phyloP scores from a whole-genome alignment of 1,140 invertebrate species.

The Homarus americanus region DNA sequence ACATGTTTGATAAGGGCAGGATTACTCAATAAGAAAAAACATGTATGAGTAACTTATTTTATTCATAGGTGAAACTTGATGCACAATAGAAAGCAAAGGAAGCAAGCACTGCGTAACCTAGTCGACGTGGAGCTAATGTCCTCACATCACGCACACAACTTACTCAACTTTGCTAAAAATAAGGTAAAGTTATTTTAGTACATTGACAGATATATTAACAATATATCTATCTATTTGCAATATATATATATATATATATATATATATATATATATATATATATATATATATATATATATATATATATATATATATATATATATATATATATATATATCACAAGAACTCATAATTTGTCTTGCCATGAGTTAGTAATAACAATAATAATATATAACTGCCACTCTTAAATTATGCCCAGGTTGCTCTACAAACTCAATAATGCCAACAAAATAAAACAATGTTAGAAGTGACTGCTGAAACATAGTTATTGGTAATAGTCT shows the following conservation, averaged over 20 bases:
- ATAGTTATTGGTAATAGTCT: conserved; percentile 3
- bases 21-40: neutral
- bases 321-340: neutral
- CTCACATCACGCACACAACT: conserved; percentile 30
- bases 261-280: conserved; percentile 1
- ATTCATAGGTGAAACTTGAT: conserved; percentile 67
- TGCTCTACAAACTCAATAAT: neutral
- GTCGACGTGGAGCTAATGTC: conserved; percentile 35
- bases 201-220: conserved; percentile 15
- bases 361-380: no score
- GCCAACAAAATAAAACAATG: neutral
- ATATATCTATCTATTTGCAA: neutral
- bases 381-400: neutral
- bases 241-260: neutral
- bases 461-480: neutral
- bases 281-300: neutral
- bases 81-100: conserved; percentile 65
- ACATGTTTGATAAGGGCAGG: no score
- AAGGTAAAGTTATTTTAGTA: conserved; percentile 12
- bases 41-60: conserved; percentile 54
- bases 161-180: neutral
- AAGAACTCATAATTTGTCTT: no score
- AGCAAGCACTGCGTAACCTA: conserved; percentile 50
- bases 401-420: neutral
- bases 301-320: conserved; percentile 5